A percentile compares a stretch with the other conserved stretches of the same genome.
phyloP scores from a whole-genome alignment of 2,888 invertebrate genomes.

The Gymnosoma rotundatum region DNA sequence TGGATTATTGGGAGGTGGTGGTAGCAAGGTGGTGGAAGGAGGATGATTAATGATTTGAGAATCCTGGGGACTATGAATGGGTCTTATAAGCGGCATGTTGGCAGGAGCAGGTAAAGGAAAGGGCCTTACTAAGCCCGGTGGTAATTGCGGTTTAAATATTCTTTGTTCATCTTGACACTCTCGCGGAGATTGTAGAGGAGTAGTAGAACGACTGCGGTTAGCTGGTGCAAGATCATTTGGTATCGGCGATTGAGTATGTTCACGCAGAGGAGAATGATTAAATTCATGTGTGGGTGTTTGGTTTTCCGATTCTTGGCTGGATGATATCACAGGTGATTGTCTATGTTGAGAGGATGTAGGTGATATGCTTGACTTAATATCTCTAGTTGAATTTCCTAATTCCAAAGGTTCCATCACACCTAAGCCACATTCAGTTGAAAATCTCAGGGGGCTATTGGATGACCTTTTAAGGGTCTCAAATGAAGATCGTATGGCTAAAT shows the following conservation, averaged over 20 bases:
- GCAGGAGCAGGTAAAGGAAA: conserved; percentile 77
- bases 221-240: conserved; percentile 36
- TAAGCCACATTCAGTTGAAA: conserved; percentile 26
- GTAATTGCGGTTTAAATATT: conserved; percentile 73
- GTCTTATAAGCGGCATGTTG: conserved; percentile 58
- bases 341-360: conserved; percentile 41
- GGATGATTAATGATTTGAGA: conserved; percentile 26
- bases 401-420: conserved; percentile 74
- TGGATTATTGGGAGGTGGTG: conserved; percentile 50
- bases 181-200: conserved; percentile 57
- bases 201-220: conserved; percentile 63
- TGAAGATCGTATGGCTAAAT: conserved; percentile 41
- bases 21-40: conserved; percentile 35
- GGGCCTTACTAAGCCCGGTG: conserved; percentile 80
- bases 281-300: conserved; percentile 66
- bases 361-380: conserved; percentile 55
- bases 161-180: conserved; percentile 71
- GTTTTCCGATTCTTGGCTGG: conserved; percentile 44
- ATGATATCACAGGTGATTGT: conserved; percentile 65
- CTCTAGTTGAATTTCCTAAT: conserved; percentile 72
- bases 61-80: conserved; percentile 64
- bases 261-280: conserved; percentile 70
- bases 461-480: conserved; percentile 18
- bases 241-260: conserved; percentile 67
- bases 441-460: conserved; percentile 37